Conservation (phyloP, 2,113 vertebrate species). For the Montifringilla adamsi region DNA sequence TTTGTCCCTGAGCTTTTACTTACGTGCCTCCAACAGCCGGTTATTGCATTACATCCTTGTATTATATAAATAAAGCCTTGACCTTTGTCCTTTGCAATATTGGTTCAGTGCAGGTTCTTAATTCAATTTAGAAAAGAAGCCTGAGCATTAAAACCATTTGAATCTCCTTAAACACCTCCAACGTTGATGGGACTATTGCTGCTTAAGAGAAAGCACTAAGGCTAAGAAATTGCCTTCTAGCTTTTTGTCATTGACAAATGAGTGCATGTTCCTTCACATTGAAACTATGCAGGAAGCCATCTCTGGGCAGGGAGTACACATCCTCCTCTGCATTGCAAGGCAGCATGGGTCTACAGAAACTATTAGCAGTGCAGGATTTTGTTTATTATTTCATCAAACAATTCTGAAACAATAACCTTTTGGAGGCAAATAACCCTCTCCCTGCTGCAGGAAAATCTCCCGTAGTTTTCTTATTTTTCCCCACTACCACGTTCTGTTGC, state of each 20-base stretch:
- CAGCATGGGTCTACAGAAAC: not conserved
- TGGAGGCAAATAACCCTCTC: not conserved
- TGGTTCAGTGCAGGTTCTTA: not conserved
- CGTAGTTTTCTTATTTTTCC: not conserved
- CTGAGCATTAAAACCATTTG: not conserved
- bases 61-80: constrained; percentile 52
- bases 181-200: not conserved
- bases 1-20: constrained; percentile 38
- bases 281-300: constrained; percentile 29
- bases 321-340: constrained; percentile 33
- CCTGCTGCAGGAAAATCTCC: not conserved
- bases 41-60: constrained; percentile 61
- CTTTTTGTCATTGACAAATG: constrained; percentile 24
- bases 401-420: constrained; percentile 2
- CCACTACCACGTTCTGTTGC: not conserved
- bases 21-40: constrained; percentile 39
- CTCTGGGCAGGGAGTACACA: not conserved
- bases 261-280: not conserved
- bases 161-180: not conserved
- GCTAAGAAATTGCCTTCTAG: not conserved
- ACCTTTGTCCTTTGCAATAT: constrained; percentile 31
- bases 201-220: not conserved
- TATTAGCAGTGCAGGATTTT: not conserved
- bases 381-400: constrained; percentile 47
- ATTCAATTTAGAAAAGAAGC: constrained; percentile 2